Base-by-base conservation (phyloP, 2,888 invertebrate genomes). In the Oscheius sp. region DNA sequence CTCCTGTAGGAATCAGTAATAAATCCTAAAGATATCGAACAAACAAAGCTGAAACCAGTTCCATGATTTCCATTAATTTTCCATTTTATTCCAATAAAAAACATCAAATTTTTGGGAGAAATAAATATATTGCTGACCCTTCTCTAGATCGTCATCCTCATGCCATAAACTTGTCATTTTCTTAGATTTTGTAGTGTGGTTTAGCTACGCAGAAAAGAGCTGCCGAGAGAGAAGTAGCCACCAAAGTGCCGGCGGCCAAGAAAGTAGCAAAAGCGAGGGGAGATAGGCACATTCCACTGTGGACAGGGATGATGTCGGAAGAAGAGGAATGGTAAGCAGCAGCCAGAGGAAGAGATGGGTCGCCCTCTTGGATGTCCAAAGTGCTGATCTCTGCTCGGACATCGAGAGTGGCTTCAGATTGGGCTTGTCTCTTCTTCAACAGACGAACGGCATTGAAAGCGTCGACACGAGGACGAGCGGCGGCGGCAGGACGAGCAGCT, bases 311-410 rank as follows among this genome's bases (percentile, higher is more conserved):
- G 3, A 59, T 69, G 46, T 45, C 58, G 5, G 76, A 74, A 9
- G 35, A 35, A 23, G 74, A 61, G 23, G 76, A 71, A 41, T 74
- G 73, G 35, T 52, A 29, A 5, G 76, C 76, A 55, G 78, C 79
- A 46, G 70, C 75, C 71, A 72, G 71, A 2, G 76, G 72, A n/a
- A 63, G 25, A 13, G 12, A n/a, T 35, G 21, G 41, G 3, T 66
- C 66, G 46, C 66, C 66, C 16, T 72, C 66, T 61, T 75, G 72
- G 64, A 83, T 80, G 52, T 84, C 84, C 64, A 84, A 72, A 52
- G 84, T 76, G 71, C 73, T 80, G 72, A 84, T 63, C 58, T 84
- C 83, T 7, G 79, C 80, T 61, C 84, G 72, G 25, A 84, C 84
- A 64, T 84, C 84, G 43, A 84, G 70, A 16, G 79, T 77, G 58